These are phyloP conservation scores for Machimus atricapillus DNA, from an alignment of 2,888 invertebrate genomes.

Conservation along the genomic window DNA sequence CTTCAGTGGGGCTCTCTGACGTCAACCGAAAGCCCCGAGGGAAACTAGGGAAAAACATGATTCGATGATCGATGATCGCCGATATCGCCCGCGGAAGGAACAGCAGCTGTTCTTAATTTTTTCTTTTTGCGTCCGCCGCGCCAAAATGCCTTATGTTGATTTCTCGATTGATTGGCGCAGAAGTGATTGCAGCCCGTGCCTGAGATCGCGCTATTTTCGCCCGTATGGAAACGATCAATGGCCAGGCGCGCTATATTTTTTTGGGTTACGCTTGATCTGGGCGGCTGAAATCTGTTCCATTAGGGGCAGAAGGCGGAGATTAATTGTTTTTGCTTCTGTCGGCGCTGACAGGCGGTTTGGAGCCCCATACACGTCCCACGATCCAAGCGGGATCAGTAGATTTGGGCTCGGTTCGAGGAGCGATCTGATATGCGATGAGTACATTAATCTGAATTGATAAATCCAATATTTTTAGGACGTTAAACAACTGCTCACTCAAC, in stretches of 20 bases:
- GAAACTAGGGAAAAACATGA: background rate
- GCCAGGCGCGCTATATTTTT: background rate
- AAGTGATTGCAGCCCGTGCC: background rate
- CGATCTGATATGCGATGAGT: background rate
- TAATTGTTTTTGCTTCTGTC: background rate
- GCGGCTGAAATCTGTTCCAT: background rate
- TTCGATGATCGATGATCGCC: background rate
- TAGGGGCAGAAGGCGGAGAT: constrained; percentile 8
- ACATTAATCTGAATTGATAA: background rate
- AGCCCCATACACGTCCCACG: background rate
- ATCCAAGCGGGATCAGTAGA: background rate
- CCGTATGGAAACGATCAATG: background rate
- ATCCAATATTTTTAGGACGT: background rate
- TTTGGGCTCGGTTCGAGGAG: background rate
- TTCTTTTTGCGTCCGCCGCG: background rate
- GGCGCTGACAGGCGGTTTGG: background rate
- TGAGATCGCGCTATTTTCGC: background rate
- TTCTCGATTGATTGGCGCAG: background rate
- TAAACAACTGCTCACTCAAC: background rate
- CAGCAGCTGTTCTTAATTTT: background rate
- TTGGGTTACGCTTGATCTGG: constrained; percentile 11
- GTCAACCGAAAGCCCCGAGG: background rate
- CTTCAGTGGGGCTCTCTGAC: background rate
- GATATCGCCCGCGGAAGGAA: constrained; percentile 1
- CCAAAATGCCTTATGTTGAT: background rate